A percentile compares a stretch with the other conserved stretches of the same genome.
Conservation (phyloP, 2,888 invertebrate species). For the Holacanthella duospinosa region DNA sequence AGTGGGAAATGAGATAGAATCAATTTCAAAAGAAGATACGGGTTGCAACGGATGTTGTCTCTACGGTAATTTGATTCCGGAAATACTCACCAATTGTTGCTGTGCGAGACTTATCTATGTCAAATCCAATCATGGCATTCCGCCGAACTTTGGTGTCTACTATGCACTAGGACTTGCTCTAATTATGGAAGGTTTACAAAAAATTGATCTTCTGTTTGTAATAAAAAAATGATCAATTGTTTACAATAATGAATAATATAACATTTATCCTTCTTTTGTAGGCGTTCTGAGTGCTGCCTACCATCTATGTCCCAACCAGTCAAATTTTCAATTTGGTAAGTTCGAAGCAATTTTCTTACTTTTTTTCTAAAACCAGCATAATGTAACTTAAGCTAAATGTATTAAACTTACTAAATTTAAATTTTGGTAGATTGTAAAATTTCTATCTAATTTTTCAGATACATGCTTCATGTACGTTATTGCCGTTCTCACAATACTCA, state of each 20-base stretch:
- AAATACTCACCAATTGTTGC: no score
- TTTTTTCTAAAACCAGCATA: no score
- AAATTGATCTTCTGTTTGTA: no score
- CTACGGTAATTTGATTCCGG: no score
- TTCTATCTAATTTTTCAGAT: slow-evolving; percentile 43
- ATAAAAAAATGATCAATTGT: no score
- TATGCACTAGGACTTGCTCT: slow-evolving; percentile 77
- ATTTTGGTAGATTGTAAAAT: not conserved
- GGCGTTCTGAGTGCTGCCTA: slow-evolving; percentile 67
- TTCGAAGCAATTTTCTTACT: slow-evolving; percentile 32
- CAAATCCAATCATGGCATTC: slow-evolving; percentile 51
- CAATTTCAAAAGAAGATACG: slow-evolving; percentile 12
- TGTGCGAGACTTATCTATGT: no score
- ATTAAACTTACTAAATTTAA: not conserved
- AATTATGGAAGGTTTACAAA: slow-evolving; percentile 79
- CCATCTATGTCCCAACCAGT: slow-evolving; percentile 76
- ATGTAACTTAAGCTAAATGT: no score
- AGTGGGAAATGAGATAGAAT: not conserved
- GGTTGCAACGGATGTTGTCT: no score
- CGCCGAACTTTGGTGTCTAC: slow-evolving; percentile 69
- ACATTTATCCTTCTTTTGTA: no score
- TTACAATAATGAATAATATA: no score
- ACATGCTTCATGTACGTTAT: slow-evolving; percentile 51
- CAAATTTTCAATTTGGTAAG: slow-evolving; percentile 83
- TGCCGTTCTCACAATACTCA: slow-evolving; percentile 47